Conservation (phyloP, 1,140 invertebrate genomes). For the Diorhabda carinulata region DNA sequence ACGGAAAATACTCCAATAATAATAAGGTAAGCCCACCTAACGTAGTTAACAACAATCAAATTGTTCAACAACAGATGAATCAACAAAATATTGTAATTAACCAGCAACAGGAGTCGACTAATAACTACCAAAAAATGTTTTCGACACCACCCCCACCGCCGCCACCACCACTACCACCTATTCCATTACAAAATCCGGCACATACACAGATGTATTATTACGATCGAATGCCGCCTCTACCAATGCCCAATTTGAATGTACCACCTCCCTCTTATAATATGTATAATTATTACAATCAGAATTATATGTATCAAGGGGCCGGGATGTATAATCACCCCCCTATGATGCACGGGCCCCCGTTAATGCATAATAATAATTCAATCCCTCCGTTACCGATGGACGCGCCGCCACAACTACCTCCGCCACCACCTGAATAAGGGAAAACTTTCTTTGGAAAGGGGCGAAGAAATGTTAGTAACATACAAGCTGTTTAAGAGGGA, state of each 20-base stretch:
- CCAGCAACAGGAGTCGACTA: neutral
- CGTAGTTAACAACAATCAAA: constrained; percentile 26
- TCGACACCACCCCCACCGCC: neutral
- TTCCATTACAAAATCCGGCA: neutral
- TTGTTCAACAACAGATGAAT: neutral
- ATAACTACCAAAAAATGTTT: constrained; percentile 3
- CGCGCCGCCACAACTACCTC: constrained; percentile 49
- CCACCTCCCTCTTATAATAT: constrained; percentile 25
- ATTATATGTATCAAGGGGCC: constrained; percentile 21
- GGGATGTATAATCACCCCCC: constrained; percentile 37
- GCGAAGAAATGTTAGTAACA: too few species aligned
- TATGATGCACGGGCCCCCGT: constrained; percentile 7
- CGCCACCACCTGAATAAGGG: constrained; percentile 49
- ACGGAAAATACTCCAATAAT: constrained; percentile 41
- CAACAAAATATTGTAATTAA: neutral
- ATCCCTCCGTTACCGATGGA: constrained; percentile 49
- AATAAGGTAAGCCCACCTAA: constrained; percentile 45
- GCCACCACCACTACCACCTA: constrained; percentile 4
- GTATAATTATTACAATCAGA: constrained; percentile 28
- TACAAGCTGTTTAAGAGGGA: too few species aligned
- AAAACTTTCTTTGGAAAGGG: too few species aligned
- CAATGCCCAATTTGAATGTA: constrained; percentile 28
- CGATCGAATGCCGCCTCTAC: constrained; percentile 8
- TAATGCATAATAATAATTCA: constrained; percentile 8
- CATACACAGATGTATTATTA: constrained; percentile 13